phyloP scores from a whole-genome alignment of 2,888 invertebrate species.

The Drosophila barbarae region DNA sequence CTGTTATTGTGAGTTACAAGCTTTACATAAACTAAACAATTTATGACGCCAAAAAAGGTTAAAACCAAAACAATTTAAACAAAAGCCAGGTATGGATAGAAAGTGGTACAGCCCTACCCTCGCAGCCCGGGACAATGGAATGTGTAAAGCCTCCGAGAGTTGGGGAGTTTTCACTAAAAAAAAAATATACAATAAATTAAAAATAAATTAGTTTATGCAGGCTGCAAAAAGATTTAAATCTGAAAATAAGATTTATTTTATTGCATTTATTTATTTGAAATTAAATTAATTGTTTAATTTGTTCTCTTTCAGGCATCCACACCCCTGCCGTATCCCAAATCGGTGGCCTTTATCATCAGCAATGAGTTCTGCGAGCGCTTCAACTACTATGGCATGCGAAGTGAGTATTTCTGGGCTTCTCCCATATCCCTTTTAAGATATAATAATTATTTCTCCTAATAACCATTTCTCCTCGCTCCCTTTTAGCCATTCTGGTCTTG shows the following conservation, averaged over 20 bases:
- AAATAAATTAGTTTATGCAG: conserved; percentile 28
- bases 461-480: no score
- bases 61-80: background rate
- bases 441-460: no score
- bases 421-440: no score
- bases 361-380: conserved; percentile 99
- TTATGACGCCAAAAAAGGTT: conserved; percentile 1
- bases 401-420: conserved; percentile 82
- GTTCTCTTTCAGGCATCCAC: background rate
- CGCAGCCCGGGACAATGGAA: background rate
- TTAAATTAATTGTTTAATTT: background rate
- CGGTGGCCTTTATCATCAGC: conserved; percentile 94
- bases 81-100: conserved; percentile 3
- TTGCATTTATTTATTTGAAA: background rate
- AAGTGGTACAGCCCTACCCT: conserved; percentile 2
- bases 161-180: background rate
- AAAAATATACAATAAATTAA: conserved; percentile 1
- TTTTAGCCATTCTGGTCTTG: conserved; percentile 92
- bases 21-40: conserved; percentile 1
- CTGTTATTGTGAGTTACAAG: conserved; percentile 2
- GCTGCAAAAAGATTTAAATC: background rate
- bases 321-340: conserved; percentile 86
- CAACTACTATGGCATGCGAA: conserved; percentile 97
- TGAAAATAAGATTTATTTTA: background rate
- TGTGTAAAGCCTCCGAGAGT: background rate